Conservation (phyloP, 1,140 invertebrate species). For the Stratiolaelaps scimitus region DNA sequence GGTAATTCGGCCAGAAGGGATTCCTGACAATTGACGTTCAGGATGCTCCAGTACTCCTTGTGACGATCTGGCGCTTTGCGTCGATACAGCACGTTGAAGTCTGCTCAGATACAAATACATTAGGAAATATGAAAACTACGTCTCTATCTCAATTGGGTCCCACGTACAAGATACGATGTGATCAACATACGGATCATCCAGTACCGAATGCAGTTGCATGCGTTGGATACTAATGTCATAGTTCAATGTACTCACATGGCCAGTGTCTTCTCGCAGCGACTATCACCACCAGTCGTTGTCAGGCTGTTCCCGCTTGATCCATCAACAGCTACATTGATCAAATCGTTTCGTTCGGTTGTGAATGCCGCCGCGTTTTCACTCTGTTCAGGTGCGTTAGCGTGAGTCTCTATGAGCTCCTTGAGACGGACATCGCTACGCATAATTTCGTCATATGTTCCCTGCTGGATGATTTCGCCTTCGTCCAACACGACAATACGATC, state of each 20-base stretch:
- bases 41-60: no score
- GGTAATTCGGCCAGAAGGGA: not conserved
- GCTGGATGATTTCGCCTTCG: constrained; percentile 66
- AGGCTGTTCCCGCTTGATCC: not conserved
- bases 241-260: no score
- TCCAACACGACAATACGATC: constrained; percentile 73
- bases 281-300: no score
- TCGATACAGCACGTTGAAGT: no score
- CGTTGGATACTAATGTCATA: no score
- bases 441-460: constrained; percentile 54
- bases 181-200: no score
- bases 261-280: no score
- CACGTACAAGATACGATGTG: not conserved
- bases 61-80: no score
- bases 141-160: not conserved
- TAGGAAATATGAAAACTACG: not conserved
- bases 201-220: no score
- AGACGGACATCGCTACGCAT: constrained; percentile 33
- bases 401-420: constrained; percentile 9
- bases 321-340: no score
- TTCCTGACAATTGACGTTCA: not conserved
- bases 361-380: no score
- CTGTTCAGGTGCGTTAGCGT: not conserved
- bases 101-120: not conserved
- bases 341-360: no score